Evolutionary conservation across 2,797 vertebrate species (phyloP).

Genomic region (Sitta carolinensis): DNA sequence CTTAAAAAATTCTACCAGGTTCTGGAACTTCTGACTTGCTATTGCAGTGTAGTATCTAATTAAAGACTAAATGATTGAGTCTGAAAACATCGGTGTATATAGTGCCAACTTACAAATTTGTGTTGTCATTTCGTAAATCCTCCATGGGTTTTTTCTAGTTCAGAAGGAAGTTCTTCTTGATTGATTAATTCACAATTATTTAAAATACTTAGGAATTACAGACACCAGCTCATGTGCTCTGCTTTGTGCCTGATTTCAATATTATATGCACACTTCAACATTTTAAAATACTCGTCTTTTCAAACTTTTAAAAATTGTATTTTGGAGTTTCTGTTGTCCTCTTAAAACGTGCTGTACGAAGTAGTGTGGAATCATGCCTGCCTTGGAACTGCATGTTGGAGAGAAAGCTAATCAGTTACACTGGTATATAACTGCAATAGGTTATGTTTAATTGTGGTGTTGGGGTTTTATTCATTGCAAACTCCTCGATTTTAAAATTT

Average conservation of each 20-base stretch:
- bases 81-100: background rate
- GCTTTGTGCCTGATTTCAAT: background rate
- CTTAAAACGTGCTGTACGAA: background rate
- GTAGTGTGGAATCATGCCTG: background rate
- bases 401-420: background rate
- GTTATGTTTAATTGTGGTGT: background rate
- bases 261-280: background rate
- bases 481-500: background rate
- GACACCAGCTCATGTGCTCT: background rate
- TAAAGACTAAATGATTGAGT: background rate
- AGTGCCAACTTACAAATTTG: background rate
- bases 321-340: background rate
- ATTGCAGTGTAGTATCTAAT: background rate
- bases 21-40: background rate
- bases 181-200: background rate
- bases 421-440: background rate
- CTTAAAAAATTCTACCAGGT: background rate
- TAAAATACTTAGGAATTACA: background rate
- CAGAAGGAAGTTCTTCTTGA: background rate
- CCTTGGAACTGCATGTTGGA: background rate
- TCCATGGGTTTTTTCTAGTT: background rate
- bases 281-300: background rate
- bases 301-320: background rate
- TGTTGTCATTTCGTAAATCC: background rate
- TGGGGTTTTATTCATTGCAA: background rate